phyloP scores from a whole-genome alignment of 2,113 vertebrate species.

The Nicator chloris region DNA sequence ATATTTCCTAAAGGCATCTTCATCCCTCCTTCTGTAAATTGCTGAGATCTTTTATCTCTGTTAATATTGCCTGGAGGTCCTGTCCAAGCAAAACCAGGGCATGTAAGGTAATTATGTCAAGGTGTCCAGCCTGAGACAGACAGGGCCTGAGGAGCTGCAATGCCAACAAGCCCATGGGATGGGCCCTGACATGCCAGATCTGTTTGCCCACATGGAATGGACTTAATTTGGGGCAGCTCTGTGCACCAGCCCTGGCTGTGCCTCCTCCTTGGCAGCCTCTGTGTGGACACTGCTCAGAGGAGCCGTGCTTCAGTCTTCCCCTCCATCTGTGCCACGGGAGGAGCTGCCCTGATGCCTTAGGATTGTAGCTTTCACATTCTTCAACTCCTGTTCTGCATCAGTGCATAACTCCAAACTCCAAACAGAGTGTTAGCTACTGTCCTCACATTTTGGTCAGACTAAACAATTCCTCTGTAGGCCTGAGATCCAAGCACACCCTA shows the following conservation, averaged over 20 bases:
- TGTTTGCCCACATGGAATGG: background rate
- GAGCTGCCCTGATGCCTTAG: background rate
- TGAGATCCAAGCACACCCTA: fast-evolving
- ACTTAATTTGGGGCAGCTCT: background rate
- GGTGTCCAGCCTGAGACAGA: slow-evolving; percentile 2
- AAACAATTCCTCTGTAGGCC: background rate
- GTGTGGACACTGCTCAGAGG: background rate
- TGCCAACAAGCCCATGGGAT: background rate
- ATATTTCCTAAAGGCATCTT: slow-evolving; percentile 2
- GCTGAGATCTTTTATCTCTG: background rate
- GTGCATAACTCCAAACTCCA: background rate
- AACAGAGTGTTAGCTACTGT: background rate
- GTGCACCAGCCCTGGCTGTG: background rate
- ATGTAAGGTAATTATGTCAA: background rate
- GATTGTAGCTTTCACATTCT: background rate
- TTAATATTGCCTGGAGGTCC: background rate
- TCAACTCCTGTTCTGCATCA: background rate
- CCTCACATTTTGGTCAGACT: background rate
- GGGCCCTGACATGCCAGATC: background rate
- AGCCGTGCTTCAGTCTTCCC: too few species aligned
- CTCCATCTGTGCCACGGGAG: background rate
- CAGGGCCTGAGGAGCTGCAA: background rate
- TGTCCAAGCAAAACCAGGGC: background rate
- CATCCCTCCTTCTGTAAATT: background rate
- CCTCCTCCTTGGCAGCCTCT: background rate